Conservation (phyloP, 2,888 invertebrate genomes). For the Capitulum mitella region DNA sequence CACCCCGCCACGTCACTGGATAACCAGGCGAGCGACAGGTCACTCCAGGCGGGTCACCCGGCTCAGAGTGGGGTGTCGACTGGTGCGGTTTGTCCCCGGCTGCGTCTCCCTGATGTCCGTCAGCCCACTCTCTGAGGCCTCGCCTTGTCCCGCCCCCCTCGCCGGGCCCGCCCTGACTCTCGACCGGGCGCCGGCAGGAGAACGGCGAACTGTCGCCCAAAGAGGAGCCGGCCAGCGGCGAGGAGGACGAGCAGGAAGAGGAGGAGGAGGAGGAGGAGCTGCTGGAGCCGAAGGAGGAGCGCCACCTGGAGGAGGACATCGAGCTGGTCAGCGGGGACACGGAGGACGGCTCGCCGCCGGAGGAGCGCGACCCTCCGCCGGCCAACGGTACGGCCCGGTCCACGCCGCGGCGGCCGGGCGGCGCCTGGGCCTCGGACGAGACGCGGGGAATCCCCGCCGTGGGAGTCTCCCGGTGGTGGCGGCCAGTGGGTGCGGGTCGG, state of each 20-base stretch:
- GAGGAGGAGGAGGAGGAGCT: slow-evolving; percentile 4
- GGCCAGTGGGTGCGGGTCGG: no score
- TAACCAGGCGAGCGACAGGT: no score
- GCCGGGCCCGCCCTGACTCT: no score
- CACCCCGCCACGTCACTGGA: no score
- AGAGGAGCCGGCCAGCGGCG: background rate
- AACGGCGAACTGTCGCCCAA: background rate
- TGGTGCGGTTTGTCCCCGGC: no score
- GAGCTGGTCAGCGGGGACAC: slow-evolving; percentile 20
- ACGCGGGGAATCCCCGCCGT: no score
- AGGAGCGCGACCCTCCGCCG: background rate
- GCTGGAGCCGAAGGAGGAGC: background rate
- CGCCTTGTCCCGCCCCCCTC: no score
- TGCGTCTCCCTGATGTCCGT: no score
- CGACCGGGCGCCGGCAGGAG: background rate
- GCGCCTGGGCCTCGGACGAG: background rate
- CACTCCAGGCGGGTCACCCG: no score
- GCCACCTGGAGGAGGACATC: background rate
- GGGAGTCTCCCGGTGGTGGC: no score
- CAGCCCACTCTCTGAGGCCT: no score
- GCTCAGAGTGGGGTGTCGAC: no score
- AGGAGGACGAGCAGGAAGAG: background rate
- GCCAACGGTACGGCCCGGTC: background rate
- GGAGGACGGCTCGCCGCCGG: background rate
- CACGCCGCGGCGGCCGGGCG: background rate